These are phyloP conservation scores for Molorchus minor DNA, from an alignment of 2,888 invertebrate genomes.

Conservation along the genomic window DNA sequence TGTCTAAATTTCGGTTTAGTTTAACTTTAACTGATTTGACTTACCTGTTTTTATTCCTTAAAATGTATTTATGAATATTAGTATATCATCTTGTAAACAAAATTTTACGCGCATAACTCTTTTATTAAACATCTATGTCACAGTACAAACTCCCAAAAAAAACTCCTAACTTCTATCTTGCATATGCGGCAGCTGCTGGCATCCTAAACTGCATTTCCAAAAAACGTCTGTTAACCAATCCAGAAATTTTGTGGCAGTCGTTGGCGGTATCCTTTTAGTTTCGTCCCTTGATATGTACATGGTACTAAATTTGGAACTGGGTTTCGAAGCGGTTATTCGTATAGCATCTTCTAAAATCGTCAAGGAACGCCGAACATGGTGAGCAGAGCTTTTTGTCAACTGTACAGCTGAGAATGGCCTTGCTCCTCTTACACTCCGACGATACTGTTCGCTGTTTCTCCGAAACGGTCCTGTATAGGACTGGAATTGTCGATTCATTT, in stretches of 20 bases:
- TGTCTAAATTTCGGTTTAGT: no score
- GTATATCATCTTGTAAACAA: no score
- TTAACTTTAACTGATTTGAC: no score
- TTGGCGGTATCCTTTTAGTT: conserved; percentile 13
- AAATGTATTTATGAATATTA: no score
- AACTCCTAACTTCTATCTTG: no score
- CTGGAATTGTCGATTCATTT: not conserved
- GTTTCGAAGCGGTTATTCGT: conserved; percentile 1
- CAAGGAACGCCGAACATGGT: not conserved
- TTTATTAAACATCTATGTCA: no score
- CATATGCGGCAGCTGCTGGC: conserved; percentile 37
- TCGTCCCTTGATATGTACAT: conserved; percentile 26
- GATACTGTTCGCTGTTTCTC: not conserved
- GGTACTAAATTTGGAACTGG: conserved; percentile 23
- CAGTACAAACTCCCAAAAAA: no score
- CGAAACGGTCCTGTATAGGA: not conserved
- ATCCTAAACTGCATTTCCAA: conserved; percentile 44
- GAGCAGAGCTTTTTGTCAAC: not conserved
- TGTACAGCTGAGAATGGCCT: no score
- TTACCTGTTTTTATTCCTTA: no score
- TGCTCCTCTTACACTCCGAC: not conserved
- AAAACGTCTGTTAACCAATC: conserved; percentile 40
- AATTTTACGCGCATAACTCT: no score
- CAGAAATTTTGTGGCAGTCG: conserved; percentile 31
- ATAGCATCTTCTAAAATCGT: conserved; percentile 13